Conservation (phyloP, 2,797 vertebrate species). For the Podarcis siculus region DNA sequence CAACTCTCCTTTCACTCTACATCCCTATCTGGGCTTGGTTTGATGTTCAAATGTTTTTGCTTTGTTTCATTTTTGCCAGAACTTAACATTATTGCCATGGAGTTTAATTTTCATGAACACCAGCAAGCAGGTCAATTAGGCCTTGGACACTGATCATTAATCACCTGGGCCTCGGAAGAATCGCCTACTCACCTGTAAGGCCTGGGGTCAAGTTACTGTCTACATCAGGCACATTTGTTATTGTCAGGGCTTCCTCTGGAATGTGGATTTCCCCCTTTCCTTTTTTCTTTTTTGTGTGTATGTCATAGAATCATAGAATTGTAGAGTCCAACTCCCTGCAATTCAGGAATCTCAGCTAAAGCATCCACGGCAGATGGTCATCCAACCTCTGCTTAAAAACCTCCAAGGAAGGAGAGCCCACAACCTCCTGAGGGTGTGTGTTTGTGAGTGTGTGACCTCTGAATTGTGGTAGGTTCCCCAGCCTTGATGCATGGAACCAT, state of each 20-base stretch:
- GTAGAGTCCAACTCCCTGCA: too few species aligned
- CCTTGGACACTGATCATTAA: slow-evolving; percentile 24
- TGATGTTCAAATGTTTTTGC: background rate
- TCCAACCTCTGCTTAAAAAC: too few species aligned
- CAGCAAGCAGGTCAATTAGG: slow-evolving; percentile 21
- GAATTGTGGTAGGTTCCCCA: too few species aligned
- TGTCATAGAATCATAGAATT: too few species aligned
- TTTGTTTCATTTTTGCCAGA: background rate
- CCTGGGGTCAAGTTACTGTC: slow-evolving; percentile 15
- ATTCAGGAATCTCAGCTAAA: too few species aligned
- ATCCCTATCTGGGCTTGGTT: background rate
- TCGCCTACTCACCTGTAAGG: slow-evolving; percentile 9
- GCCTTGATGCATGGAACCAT: background rate
- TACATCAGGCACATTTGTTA: background rate
- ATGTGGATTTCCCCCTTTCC: background rate
- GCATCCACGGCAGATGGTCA: too few species aligned
- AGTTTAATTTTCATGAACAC: slow-evolving; percentile 36
- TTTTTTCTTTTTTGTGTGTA: background rate
- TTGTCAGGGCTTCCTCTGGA: background rate
- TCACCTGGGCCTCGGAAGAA: background rate
- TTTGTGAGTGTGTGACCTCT: too few species aligned
- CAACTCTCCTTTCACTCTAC: background rate
- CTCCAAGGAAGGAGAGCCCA: too few species aligned
- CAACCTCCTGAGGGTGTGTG: too few species aligned
- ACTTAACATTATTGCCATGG: slow-evolving; percentile 7